Conservation (phyloP, 2,888 invertebrate genomes). For the Acronicta aceris region DNA sequence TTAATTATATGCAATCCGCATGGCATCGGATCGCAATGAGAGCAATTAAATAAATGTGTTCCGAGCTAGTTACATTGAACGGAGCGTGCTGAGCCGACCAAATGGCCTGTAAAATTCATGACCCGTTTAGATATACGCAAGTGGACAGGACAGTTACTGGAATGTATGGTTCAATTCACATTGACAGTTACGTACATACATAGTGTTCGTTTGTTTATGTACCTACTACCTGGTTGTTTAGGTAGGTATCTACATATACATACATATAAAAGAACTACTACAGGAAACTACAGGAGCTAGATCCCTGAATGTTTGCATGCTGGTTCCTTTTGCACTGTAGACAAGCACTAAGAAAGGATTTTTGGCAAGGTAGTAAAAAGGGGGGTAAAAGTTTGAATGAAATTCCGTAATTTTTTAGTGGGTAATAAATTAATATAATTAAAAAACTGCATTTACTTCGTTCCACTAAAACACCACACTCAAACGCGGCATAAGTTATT, state of each 20-base stretch:
- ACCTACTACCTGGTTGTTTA: no score
- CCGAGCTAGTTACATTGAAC: slow-evolving; percentile 60
- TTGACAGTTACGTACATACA: slow-evolving; percentile 10
- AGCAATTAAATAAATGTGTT: slow-evolving; percentile 74
- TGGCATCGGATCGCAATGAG: slow-evolving; percentile 63
- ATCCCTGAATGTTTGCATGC: no score
- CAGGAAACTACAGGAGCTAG: no score
- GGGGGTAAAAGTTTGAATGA: no score
- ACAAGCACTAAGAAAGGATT: no score
- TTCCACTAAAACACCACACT: neutral
- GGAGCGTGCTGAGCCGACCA: slow-evolving; percentile 68
- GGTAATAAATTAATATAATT: no score
- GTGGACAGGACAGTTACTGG: slow-evolving; percentile 42
- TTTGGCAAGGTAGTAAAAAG: no score
- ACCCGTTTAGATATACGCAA: slow-evolving; percentile 47
- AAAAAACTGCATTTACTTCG: neutral
- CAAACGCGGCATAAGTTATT: slow-evolving; percentile 61
- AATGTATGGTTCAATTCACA: slow-evolving; percentile 24
- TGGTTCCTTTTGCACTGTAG: no score
- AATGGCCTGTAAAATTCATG: slow-evolving; percentile 73
- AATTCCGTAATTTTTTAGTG: no score
- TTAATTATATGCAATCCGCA: slow-evolving; percentile 55
- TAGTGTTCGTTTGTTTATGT: no score
- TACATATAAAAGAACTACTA: no score
- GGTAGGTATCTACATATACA: no score